Percentiles rank a stretch among this genome's conserved stretches.
phyloP scores from a whole-genome alignment of 2,888 invertebrate species.

The Volucella zonaria region DNA sequence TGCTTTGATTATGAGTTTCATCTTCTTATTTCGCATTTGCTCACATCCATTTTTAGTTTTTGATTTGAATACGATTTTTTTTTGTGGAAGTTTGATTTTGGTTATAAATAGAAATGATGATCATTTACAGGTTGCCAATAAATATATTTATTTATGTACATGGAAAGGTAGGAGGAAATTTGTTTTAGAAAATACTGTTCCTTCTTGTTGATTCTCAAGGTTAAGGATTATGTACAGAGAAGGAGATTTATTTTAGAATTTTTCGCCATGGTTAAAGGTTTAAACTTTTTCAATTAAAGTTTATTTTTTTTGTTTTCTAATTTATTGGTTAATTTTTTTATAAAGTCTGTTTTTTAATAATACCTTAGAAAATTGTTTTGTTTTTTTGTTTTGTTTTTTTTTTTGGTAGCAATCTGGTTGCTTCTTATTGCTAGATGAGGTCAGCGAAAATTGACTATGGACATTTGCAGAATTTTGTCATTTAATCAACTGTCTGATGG shows the following conservation, averaged over 20 bases:
- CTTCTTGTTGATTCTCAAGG: background rate
- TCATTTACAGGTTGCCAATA: conserved; percentile 39
- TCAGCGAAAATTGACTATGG: background rate
- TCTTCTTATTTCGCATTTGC: conserved; percentile 40
- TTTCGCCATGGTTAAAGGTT: background rate
- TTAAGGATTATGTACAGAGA: conserved; percentile 3
- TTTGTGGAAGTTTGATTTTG: conserved; percentile 27
- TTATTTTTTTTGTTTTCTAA: background rate
- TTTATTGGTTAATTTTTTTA: background rate
- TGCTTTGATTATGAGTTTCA: conserved; percentile 22
- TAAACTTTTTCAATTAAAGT: background rate
- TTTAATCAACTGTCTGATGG: background rate
- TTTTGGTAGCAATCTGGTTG: background rate
- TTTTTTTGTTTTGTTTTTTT: background rate
- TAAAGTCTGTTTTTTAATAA: conserved; percentile 5
- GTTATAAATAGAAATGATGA: conserved; percentile 36
- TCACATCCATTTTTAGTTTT: conserved; percentile 43
- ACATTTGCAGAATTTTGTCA: background rate
- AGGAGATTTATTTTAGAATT: conserved; percentile 1
- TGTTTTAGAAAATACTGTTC: background rate
- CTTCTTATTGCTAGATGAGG: conserved; percentile 6
- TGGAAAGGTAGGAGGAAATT: background rate
- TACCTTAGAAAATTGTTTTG: conserved; percentile 7
- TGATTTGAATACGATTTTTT: conserved; percentile 44
- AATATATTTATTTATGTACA: conserved; percentile 26